Evolutionary conservation across 2,113 vertebrate genomes (phyloP).

Genomic region (Gobio gobio): DNA sequence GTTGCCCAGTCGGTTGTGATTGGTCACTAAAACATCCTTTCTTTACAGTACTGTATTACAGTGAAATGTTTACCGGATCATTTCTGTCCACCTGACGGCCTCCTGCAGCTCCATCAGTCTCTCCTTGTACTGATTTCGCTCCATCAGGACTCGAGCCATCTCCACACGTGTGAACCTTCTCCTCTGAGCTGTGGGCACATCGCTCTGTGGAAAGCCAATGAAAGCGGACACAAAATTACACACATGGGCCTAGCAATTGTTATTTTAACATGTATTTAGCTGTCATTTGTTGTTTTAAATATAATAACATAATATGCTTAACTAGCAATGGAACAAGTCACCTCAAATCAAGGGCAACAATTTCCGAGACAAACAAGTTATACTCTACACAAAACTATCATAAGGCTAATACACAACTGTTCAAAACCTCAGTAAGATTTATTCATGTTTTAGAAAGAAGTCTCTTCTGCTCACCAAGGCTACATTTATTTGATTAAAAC

Average conservation of each 20-base stretch:
- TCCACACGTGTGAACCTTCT: conserved; percentile 95
- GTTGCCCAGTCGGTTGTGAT: no score
- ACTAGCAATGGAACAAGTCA: not conserved
- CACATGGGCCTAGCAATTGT: not conserved
- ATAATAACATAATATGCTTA: not conserved
- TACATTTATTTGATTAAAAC: not conserved
- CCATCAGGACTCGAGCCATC: conserved; percentile 98
- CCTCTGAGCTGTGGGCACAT: conserved; percentile 94
- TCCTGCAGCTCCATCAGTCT: conserved; percentile 98
- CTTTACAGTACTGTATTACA: not conserved
- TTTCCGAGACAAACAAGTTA: not conserved
- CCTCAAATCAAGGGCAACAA: not conserved
- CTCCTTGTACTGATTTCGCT: conserved; percentile 98
- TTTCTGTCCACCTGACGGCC: conserved; percentile 97
- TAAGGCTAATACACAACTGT: not conserved
- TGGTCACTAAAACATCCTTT: not conserved
- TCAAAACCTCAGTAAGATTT: not conserved
- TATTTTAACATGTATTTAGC: not conserved
- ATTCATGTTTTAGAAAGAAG: not conserved
- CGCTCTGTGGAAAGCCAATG: conserved; percentile 79
- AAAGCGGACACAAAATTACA: not conserved
- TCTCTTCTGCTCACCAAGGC: not conserved
- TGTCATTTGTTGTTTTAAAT: not conserved
- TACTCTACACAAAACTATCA: not conserved
- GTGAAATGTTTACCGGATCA: conserved; percentile 85